Conservation (phyloP, 2,797 vertebrate genomes). For the Petrocephalus schoutedeni region DNA sequence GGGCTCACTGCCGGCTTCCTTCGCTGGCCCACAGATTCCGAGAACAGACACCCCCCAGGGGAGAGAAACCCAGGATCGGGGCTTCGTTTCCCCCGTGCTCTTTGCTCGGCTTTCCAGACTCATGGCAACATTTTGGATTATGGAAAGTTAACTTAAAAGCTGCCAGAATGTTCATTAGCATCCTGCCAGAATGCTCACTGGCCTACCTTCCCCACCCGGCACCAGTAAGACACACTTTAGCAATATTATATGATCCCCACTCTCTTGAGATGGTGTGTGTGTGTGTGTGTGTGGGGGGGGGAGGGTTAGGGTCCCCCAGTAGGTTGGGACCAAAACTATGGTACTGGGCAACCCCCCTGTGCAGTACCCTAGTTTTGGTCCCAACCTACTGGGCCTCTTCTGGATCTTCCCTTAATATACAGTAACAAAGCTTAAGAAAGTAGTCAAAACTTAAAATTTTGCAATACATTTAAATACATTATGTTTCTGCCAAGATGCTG, state of each 20-base stretch:
- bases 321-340: no score
- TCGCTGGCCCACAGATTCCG: neutral
- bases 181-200: neutral
- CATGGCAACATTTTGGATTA: constrained; percentile 1
- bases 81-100: neutral
- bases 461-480: neutral
- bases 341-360: no score
- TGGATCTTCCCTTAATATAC: neutral
- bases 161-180: neutral
- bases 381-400: neutral
- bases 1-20: neutral
- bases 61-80: neutral
- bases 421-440: neutral
- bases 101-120: neutral
- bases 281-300: neutral
- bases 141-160: neutral
- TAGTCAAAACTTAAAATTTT: neutral
- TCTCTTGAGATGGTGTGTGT: neutral
- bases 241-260: neutral
- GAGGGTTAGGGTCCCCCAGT: no score
- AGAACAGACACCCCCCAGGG: neutral
- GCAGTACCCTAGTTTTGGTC: neutral
- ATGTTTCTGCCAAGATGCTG: neutral
- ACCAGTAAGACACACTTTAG: neutral
- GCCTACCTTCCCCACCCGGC: neutral